Percentiles rank a stretch among this genome's conserved stretches.
Conservation (phyloP, 2,888 invertebrate species). For the Caenorhabditis afra region DNA sequence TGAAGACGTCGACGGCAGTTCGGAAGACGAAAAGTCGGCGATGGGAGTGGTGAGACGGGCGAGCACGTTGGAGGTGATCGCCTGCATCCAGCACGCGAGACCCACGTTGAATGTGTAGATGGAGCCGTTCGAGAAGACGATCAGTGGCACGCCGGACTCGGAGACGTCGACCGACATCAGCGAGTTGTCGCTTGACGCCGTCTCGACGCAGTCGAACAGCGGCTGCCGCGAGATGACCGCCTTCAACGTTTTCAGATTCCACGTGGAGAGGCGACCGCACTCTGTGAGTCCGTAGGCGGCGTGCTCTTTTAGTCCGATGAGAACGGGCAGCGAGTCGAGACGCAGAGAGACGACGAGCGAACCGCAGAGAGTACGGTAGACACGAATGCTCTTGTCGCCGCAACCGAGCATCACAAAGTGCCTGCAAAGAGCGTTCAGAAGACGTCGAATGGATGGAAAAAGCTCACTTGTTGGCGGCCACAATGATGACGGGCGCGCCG, state of each 20-base stretch:
- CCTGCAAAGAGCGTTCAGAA: slow-evolving; percentile 26
- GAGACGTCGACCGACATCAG: slow-evolving; percentile 37
- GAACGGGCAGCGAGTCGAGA: slow-evolving; percentile 62
- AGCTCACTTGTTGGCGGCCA: slow-evolving; percentile 61
- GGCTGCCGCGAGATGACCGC: slow-evolving; percentile 48
- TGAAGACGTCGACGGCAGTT: slow-evolving; percentile 12
- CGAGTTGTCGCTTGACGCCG: slow-evolving; percentile 30
- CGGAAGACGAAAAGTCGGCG: slow-evolving; percentile 21
- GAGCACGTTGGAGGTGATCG: slow-evolving; percentile 18
- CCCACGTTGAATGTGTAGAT: slow-evolving; percentile 57
- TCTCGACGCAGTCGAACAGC: slow-evolving; percentile 63
- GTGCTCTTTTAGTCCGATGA: slow-evolving; percentile 60
- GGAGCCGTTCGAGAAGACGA: slow-evolving; percentile 62
- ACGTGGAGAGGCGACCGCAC: slow-evolving; percentile 59
- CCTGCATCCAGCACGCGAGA: slow-evolving; percentile 39
- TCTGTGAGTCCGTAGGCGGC: slow-evolving; percentile 62
- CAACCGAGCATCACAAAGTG: slow-evolving; percentile 57
- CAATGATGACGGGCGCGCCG: slow-evolving; percentile 55
- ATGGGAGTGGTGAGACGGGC: slow-evolving; percentile 26
- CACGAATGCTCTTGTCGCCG: slow-evolving; percentile 61
- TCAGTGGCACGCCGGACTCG: slow-evolving; percentile 57
- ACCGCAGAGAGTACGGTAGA: slow-evolving; percentile 53
- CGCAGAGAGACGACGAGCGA: slow-evolving; percentile 42
- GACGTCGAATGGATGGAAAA: not conserved
- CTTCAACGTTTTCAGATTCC: slow-evolving; percentile 56